Evolutionary conservation across 2,888 invertebrate species (phyloP).

Genomic region (Aricia artaxerxes): DNA sequence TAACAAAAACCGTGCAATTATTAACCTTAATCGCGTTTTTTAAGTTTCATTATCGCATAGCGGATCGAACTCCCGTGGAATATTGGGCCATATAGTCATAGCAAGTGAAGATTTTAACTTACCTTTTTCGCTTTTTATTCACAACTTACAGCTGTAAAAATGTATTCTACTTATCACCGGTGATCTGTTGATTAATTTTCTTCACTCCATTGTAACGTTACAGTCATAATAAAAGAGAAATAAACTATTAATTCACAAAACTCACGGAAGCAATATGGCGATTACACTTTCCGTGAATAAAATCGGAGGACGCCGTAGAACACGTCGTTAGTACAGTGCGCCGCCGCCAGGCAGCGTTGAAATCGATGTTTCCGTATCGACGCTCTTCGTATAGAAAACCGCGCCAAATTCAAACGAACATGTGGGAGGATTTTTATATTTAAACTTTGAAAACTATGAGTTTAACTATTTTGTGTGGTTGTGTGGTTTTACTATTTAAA

Average conservation of each 20-base stretch:
- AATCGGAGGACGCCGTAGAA: slow-evolving; percentile 80
- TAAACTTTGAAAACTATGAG: background rate
- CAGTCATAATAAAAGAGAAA: slow-evolving; percentile 78
- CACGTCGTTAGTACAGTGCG: slow-evolving; percentile 78
- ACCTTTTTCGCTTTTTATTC: slow-evolving; percentile 69
- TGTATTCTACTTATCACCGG: slow-evolving; percentile 56
- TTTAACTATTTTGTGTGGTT: too few relatives aligned
- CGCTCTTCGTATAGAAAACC: slow-evolving; percentile 47
- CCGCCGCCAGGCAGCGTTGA: slow-evolving; percentile 65
- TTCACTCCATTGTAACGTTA: slow-evolving; percentile 75
- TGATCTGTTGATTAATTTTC: slow-evolving; percentile 60
- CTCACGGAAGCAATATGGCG: slow-evolving; percentile 81
- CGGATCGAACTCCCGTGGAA: slow-evolving; percentile 82
- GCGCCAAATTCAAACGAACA: slow-evolving; percentile 44
- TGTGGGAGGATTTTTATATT: background rate
- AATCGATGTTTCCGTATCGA: slow-evolving; percentile 69
- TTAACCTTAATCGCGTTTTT: slow-evolving; percentile 82
- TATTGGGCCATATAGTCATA: slow-evolving; percentile 82
- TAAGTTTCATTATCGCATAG: slow-evolving; percentile 82
- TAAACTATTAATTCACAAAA: slow-evolving; percentile 73
- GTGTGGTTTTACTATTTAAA: too few relatives aligned
- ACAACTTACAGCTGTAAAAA: slow-evolving; percentile 57
- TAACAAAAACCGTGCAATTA: slow-evolving; percentile 82
- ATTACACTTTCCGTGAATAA: slow-evolving; percentile 78
- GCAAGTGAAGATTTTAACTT: slow-evolving; percentile 76